Base-by-base conservation (phyloP, 2,888 invertebrate species). In the Megamerina dolium region DNA sequence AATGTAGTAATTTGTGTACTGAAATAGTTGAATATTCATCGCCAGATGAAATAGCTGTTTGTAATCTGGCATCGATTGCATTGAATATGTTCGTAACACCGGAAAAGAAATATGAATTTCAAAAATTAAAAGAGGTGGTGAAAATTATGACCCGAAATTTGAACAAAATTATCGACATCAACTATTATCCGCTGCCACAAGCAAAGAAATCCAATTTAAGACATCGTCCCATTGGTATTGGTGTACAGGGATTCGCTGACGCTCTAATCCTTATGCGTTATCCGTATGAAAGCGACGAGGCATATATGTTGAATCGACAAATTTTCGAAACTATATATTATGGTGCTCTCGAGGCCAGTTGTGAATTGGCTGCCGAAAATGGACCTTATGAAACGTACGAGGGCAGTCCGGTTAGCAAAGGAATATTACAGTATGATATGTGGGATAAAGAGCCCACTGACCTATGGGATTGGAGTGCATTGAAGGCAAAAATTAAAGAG, bases 291-390 rank as follows among this genome's bases (percentile, higher is more conserved):
- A 89, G 91, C 62, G 80, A 83, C 40, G 79, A 87, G 61, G 94
- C 97, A 0, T 77, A 81, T 46, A 74, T 83, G 55, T 74, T 99
- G 17, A 99, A 99, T 72, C 85, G 83, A 55, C 86, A 94, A 66
- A 95, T 99, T 55, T 99, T 99, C 72, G 97, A 99, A 76, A 96
- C 96, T 0, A 83, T 99, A 53, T 99, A 99, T 69, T 94, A 87
- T 72, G 93, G 88, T n/a, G 93, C 97, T 0, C 72, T 99, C 48
- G 95, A 97, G 71, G 88, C 94, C 0, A 95, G 94, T 66, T 93
- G 91, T 72, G 95, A 97, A 70, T 71, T 97, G 46, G 93, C 97
- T 2, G 81, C 87, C 65, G 78, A 80, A 60, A 62, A 78, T 32
- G 96, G 97, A 5, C 74, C 85, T 0, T 99, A 99, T 67, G 86